Base-by-base conservation (phyloP, 2,797 vertebrate species). In the Gouania willdenowi region DNA sequence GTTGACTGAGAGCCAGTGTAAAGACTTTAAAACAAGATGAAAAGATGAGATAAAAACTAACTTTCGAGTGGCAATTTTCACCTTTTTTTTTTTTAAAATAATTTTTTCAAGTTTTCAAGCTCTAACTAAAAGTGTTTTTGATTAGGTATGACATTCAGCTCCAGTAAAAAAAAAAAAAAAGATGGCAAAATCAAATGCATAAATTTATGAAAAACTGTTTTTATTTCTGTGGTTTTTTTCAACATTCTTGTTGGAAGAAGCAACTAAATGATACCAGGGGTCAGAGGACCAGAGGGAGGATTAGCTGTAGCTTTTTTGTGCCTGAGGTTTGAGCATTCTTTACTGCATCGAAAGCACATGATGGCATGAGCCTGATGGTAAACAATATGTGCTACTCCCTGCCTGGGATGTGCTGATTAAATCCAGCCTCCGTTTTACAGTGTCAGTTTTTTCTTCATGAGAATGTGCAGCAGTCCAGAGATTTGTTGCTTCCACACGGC, bases 261-360 rank as follows among this genome's bases (percentile, higher is more conserved):
- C 55, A 21, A 13, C 18, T 13, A 28, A 44, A 11, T n/a, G 14
- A 42, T n/a, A n/a, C 49, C 27, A 26, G 30, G 5, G 21, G 35
- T 37, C 16, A 42, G 29, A 44, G 4, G 20, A 37, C 41, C 24
- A 32, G 23, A 18, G 6, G 14, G 32, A 23, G 24, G 34, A 15
- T 8, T 26, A 26, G 17, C 13, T 29, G 15, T 14, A 16, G 39
- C 21, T 26, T 34, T 25, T 56, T n/a, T n/a, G n/a, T 41, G 31
- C 44, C 30, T 5, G 18, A 4, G 21, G 37, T 30, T 18, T 5
- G 71, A 1, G 41, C 54, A 39, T 44, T 46, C 41, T 41, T 53
- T 38, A 41, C 50, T 48, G 28, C 28, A 76, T 75, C 66, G 37
- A 35, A 77, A 79, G 55, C 68, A 48, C 55, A 54, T 59, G 59